Evolutionary conservation across 1,140 invertebrate species (phyloP), one percentile per base, ranked within the genome.

Genomic region (Zophobas atratus): DNA sequence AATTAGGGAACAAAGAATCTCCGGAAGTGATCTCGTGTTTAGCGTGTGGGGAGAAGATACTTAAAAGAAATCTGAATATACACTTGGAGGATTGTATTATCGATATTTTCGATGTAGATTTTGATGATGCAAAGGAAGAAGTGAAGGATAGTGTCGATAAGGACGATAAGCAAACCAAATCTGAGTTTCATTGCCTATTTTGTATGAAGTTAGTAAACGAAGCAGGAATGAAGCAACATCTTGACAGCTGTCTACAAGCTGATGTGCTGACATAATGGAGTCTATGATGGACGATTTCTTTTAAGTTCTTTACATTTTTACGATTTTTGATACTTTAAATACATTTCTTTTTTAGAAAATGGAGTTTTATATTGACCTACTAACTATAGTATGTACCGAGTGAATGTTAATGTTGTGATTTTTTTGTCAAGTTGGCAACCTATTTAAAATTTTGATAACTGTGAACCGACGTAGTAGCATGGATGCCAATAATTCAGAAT

Each of bases 31-130:
- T 82, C 32, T 81, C 80, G 34, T 94, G 93, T 86, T 89, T 93
- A 34, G 90, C 91, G 72, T 94, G 93, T 83, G 89, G 89, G 34
- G 85, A 86, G 51, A 80, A 85, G 46, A 86, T 93, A 46, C 80
- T 85, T 6, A 32, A 57, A 57, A 57, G 32, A 33, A 33, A 4
- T 6, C 55, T 57, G 3, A 57, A 57, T 4, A 57, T 4, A 33
- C 33, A n/a, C 32, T 49, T 35, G 49, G 6, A 6, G 3, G 35
- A 57, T 33, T 57, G 35, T 57, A 4, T 57, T 4, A 57, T 4
- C n/a, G 35, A 57, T 36, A 4, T 57, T 36, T 57, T 57, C 20
- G 20, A 20, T 20, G 20, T 20, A 20, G 20, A 20, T 20, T 20
- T 20, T 20, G 20, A 20, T 20, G 20, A 20, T 20, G 20, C 20